phyloP scores from a whole-genome alignment of 2,113 vertebrate species.

The Thalassarche chlororhynchos region DNA sequence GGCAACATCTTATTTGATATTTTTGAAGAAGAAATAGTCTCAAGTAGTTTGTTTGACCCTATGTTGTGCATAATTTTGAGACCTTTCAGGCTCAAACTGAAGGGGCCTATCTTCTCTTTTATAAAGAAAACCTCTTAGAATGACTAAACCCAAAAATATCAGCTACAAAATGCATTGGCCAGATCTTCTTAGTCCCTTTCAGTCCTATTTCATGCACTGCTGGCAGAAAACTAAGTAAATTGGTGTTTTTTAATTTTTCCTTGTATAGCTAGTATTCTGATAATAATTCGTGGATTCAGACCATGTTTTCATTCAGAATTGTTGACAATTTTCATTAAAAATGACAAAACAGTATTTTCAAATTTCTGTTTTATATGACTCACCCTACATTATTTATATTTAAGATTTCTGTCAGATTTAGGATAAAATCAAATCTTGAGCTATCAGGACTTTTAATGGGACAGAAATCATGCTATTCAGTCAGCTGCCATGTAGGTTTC shows the following conservation, averaged over 20 bases:
- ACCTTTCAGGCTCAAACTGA: background rate
- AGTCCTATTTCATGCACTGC: background rate
- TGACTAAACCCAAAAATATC: background rate
- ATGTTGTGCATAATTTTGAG: background rate
- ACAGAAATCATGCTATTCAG: background rate
- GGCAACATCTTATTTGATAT: conserved; percentile 33
- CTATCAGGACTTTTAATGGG: background rate
- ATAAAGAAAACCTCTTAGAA: background rate
- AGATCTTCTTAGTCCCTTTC: background rate
- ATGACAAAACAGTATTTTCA: background rate
- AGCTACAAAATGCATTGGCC: background rate
- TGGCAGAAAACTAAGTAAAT: background rate
- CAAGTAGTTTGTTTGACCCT: background rate
- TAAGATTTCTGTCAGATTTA: background rate
- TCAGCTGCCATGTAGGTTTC: background rate
- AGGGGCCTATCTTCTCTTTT: background rate
- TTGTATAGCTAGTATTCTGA: background rate
- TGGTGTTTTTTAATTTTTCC: background rate
- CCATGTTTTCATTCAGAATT: background rate
- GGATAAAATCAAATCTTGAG: background rate
- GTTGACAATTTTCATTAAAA: background rate
- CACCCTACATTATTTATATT: background rate
- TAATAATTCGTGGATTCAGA: background rate
- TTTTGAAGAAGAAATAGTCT: conserved; percentile 14
- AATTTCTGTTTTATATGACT: background rate